phyloP scores from a whole-genome alignment of 2,888 invertebrate species.

The Drosophila hawaiiensis region DNA sequence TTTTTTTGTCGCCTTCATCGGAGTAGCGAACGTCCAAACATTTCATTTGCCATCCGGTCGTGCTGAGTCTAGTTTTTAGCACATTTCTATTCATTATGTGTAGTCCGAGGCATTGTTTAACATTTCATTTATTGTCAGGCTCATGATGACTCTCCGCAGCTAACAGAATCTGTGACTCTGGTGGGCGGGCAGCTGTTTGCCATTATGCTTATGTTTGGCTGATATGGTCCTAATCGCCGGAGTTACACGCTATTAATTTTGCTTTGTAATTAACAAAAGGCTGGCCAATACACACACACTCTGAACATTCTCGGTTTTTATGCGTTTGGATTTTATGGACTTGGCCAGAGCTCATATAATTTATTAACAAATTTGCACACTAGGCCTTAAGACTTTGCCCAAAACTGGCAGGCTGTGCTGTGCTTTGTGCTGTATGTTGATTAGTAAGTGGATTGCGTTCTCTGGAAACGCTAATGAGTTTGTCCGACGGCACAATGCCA shows the following conservation, averaged over 20 bases:
- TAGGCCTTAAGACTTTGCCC: constrained; percentile 13
- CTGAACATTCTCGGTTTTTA: constrained; percentile 54
- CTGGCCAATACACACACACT: constrained; percentile 14
- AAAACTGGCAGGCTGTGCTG: constrained; percentile 11
- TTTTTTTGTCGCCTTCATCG: constrained; percentile 21
- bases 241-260: constrained; percentile 79
- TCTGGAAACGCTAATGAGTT: constrained; percentile 55
- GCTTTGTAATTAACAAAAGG: constrained; percentile 74
- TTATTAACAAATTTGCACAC: constrained; percentile 73
- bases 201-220: constrained; percentile 30
- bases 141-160: constrained; percentile 50
- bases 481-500: constrained; percentile 42
- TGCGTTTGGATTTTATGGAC: constrained; percentile 68
- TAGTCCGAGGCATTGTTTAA: constrained; percentile 63
- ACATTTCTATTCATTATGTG: constrained; percentile 79
- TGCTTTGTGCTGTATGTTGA: constrained; percentile 36
- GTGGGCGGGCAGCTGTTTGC: constrained; percentile 30
- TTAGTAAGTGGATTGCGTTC: constrained; percentile 53
- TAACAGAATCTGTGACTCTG: constrained; percentile 1
- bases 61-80: constrained; percentile 63
- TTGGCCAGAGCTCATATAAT: constrained; percentile 65
- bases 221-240: constrained; percentile 68
- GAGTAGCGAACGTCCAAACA: constrained; percentile 31
- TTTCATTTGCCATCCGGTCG: constrained; percentile 23
- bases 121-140: constrained; percentile 71